Evolutionary conservation across 2,113 vertebrate species (phyloP).

Genomic region (Ginglymostoma cirratum): DNA sequence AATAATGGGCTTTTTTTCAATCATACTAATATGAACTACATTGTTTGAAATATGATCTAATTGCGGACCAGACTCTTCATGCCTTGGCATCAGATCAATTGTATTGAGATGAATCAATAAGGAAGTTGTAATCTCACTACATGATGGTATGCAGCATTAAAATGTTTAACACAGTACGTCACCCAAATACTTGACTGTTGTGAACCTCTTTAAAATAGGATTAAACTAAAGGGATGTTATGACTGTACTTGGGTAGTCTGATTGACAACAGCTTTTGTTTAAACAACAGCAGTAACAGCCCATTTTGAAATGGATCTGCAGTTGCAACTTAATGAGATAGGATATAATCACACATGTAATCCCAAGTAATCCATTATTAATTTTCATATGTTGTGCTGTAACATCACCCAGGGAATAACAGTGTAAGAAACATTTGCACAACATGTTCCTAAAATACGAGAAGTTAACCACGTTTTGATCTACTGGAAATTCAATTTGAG

Average conservation of each 20-base stretch:
- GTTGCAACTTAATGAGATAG: not conserved
- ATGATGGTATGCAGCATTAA: not conserved
- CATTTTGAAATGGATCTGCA: slow-evolving; percentile 1
- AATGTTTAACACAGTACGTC: not conserved
- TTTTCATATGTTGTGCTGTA: not conserved
- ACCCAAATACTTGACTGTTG: not conserved
- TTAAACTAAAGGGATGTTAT: not conserved
- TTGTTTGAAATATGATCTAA: not conserved
- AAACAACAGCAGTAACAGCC: not conserved
- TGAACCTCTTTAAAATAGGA: not conserved
- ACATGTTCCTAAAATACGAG: not conserved
- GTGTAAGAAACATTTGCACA: not conserved
- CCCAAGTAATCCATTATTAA: slow-evolving; percentile 28
- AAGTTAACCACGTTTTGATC: slow-evolving; percentile 8
- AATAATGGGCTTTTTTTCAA: not conserved
- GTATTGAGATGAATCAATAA: not conserved
- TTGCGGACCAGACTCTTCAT: not conserved
- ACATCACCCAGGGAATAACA: not conserved
- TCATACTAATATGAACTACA: not conserved
- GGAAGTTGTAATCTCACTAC: not conserved
- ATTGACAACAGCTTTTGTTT: slow-evolving; percentile 4
- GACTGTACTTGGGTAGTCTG: not conserved
- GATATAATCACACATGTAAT: slow-evolving; percentile 9
- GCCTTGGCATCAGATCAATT: not conserved
- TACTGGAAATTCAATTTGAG: not conserved